These are phyloP conservation scores for Artemia sinica DNA, from an alignment of 2,888 invertebrate genomes.

Conservation along the genomic window DNA sequence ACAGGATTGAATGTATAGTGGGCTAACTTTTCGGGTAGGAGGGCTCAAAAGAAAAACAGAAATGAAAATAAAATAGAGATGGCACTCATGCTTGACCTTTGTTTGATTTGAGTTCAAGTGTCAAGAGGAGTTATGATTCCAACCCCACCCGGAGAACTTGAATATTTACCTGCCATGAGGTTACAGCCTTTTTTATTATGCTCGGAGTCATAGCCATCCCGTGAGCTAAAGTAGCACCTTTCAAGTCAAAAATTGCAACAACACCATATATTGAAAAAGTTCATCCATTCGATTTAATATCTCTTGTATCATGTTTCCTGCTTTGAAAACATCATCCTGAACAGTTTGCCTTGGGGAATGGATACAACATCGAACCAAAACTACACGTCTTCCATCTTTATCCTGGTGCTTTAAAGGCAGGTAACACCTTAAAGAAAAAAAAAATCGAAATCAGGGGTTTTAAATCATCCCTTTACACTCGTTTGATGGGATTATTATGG, in stretches of 20 bases:
- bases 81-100: no score
- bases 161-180: slow-evolving; percentile 40
- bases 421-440: slow-evolving; percentile 34
- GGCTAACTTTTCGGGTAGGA: no score
- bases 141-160: neutral
- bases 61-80: no score
- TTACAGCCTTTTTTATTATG: slow-evolving; percentile 42
- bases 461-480: no score
- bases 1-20: no score
- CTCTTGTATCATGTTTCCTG: slow-evolving; percentile 45
- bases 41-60: no score
- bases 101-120: no score
- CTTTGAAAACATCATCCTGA: slow-evolving; percentile 44
- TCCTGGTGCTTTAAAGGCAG: slow-evolving; percentile 39
- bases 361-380: slow-evolving; percentile 41
- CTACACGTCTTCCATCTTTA: slow-evolving; percentile 38
- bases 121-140: no score
- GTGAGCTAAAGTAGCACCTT: slow-evolving; percentile 39
- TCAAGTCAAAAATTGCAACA: slow-evolving; percentile 44
- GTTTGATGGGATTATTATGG: no score
- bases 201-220: slow-evolving; percentile 41
- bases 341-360: slow-evolving; percentile 42
- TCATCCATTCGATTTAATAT: slow-evolving; percentile 39
- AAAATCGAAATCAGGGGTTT: neutral
- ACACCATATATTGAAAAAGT: slow-evolving; percentile 38